Evolutionary conservation across 2,797 vertebrate genomes (phyloP).

Genomic region (Rhadinocentrus ornatus): DNA sequence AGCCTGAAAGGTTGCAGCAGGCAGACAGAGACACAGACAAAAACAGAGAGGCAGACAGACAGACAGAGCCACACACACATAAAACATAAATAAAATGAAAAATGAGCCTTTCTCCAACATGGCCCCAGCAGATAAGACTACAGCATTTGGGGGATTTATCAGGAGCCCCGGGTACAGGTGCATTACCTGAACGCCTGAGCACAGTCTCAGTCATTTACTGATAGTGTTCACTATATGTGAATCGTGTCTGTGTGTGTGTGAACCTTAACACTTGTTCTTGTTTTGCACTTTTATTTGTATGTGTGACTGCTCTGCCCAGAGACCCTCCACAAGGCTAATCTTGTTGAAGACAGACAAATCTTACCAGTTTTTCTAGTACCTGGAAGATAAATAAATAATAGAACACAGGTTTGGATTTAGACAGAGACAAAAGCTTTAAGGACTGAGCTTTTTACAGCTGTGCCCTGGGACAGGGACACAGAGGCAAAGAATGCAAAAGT

Average conservation of each 20-base stretch:
- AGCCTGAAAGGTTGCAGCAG: slow-evolving; percentile 41
- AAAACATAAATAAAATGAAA: neutral
- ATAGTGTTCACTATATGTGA: slow-evolving; percentile 46
- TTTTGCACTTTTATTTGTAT: slow-evolving; percentile 26
- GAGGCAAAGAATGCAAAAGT: slow-evolving; percentile 29
- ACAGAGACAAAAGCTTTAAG: slow-evolving; percentile 64
- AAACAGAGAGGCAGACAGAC: slow-evolving; percentile 35
- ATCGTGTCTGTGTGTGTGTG: slow-evolving; percentile 14
- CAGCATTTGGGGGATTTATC: slow-evolving; percentile 73
- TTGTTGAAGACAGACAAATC: slow-evolving; percentile 58
- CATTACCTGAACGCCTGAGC: slow-evolving; percentile 68
- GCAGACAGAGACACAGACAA: slow-evolving; percentile 26
- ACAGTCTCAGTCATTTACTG: slow-evolving; percentile 56
- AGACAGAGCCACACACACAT: slow-evolving; percentile 32
- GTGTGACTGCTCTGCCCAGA: slow-evolving; percentile 42
- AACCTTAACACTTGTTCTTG: slow-evolving; percentile 38
- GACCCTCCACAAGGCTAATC: slow-evolving; percentile 59
- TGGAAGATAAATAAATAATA: slow-evolving; percentile 75
- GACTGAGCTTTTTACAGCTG: slow-evolving; percentile 62
- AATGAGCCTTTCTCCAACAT: slow-evolving; percentile 61
- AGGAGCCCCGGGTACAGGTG: slow-evolving; percentile 63
- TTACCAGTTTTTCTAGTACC: slow-evolving; percentile 66
- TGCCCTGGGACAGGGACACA: slow-evolving; percentile 42
- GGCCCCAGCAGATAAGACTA: slow-evolving; percentile 73
- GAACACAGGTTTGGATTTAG: slow-evolving; percentile 69